Evolutionary conservation across 2,888 invertebrate genomes (phyloP), one percentile per base, ranked within the genome.

Genomic region (Tenodera sinensis): DNA sequence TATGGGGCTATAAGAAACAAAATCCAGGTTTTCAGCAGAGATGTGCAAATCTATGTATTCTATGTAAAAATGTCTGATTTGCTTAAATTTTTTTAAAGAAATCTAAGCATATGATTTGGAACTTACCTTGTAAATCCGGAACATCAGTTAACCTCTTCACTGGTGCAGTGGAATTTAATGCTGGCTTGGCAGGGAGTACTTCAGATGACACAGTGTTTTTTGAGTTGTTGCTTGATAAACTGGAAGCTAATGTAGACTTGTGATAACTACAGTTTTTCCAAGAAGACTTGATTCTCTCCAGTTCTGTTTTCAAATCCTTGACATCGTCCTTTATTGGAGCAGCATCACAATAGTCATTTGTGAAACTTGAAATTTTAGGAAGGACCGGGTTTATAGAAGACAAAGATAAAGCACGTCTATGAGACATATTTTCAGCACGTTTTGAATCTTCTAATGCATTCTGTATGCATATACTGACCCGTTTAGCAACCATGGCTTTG

Each of bases 401-500:
- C 25, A 25, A 20, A 25, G 54, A 71, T 20, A 20, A 71, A 4
- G 54, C 54, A 71, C 54, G 54, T 71, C 54, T 71, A 6, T 71
- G 54, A 20, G 54, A 20, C 3, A 20, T 71, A 6, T 15, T 71
- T 25, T 28, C 25, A 8, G 30, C 25, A 9, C 27, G 27, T n/a
- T 83, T 87, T 83, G 87, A 83, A 25, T 83, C 34, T 15, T 82
- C 34, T 27, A 87, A 71, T 34, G 87, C 87, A 87, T 87, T 87
- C n/a, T 87, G 30, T 82, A 87, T 87, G 25, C 87, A 87, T 82
- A 82, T 42, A n/a, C 27, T 87, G 20, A 87, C 81, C 27, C 87
- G 81, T 12, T n/a, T 83, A 6, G 87, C 83, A 87, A 87, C 87
- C 28, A 87, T 87, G 6, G 87, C 83, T 87, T 87, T 87, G 25